phyloP scores from a whole-genome alignment of 2,888 invertebrate species.

The Chydorus sphaericus region DNA sequence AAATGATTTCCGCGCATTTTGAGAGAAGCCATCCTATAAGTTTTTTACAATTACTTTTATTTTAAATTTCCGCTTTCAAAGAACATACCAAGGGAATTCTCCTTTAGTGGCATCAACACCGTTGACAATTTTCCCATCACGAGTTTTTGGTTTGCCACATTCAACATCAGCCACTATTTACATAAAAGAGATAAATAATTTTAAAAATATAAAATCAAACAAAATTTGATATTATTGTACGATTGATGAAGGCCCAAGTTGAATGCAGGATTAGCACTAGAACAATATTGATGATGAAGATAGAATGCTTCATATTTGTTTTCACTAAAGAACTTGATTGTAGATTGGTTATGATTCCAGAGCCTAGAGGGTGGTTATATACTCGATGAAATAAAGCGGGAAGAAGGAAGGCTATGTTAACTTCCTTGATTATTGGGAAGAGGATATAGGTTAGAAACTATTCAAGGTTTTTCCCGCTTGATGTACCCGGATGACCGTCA shows the following conservation, averaged over 20 bases:
- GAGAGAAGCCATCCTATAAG: slow-evolving; percentile 6
- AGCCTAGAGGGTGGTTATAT: too few species aligned
- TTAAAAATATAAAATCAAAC: not conserved
- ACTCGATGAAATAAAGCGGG: too few species aligned
- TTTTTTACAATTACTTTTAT: not conserved
- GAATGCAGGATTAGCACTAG: not conserved
- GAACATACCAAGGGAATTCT: slow-evolving; percentile 26
- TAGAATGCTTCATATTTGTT: too few species aligned
- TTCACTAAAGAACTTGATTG: too few species aligned
- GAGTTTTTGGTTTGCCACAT: not conserved
- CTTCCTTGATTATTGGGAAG: too few species aligned
- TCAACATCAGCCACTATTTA: slow-evolving; percentile 13
- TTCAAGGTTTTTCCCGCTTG: too few species aligned
- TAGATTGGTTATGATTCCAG: too few species aligned
- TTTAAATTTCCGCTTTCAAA: too few species aligned
- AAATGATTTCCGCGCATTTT: not conserved
- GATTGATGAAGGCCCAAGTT: not conserved
- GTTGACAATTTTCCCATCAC: slow-evolving; percentile 6
- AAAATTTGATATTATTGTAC: not conserved
- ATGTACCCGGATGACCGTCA: too few species aligned
- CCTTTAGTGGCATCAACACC: slow-evolving; percentile 5
- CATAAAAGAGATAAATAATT: too few species aligned
- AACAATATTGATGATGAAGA: not conserved
- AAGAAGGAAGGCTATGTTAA: too few species aligned
- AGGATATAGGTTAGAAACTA: too few species aligned